These are phyloP conservation scores for Psittacula echo DNA, from an alignment of 2,797 vertebrate genomes.

Conservation along the genomic window DNA sequence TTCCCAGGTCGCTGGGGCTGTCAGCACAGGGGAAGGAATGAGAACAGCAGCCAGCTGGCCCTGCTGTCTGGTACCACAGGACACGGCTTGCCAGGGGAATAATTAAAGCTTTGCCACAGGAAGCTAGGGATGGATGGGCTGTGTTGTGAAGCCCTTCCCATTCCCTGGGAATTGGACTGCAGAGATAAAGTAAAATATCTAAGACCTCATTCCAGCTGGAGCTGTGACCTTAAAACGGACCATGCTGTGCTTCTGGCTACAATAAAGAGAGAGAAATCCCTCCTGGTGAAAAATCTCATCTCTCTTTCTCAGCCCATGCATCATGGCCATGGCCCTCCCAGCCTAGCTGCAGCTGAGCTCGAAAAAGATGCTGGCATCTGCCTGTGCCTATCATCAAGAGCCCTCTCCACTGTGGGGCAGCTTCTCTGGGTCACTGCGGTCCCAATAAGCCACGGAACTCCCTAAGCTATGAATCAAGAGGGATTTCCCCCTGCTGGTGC, in stretches of 20 bases:
- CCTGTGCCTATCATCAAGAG: neutral
- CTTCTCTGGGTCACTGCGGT: fast-evolving
- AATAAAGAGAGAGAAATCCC: neutral
- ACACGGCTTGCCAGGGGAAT: neutral
- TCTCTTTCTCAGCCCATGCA: neutral
- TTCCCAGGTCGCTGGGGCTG: fast-evolving
- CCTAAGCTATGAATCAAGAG: neutral
- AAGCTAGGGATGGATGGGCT: neutral
- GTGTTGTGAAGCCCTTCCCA: neutral
- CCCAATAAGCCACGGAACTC: neutral
- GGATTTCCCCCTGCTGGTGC: neutral
- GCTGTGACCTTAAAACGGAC: neutral
- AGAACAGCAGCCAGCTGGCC: conserved; percentile 7
- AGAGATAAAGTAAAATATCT: neutral
- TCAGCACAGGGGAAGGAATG: neutral
- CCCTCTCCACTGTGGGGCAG: neutral
- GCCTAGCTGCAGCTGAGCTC: neutral
- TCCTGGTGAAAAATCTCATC: neutral
- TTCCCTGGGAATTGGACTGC: neutral
- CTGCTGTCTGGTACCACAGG: fast-evolving
- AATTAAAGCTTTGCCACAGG: neutral
- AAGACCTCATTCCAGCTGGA: neutral
- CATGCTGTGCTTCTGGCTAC: neutral
- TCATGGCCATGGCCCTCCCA: neutral
- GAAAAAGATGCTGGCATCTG: neutral